A percentile compares a stretch with the other conserved stretches of the same genome.
phyloP scores from a whole-genome alignment of 1,140 invertebrate species.

The Charaxes varanes region DNA sequence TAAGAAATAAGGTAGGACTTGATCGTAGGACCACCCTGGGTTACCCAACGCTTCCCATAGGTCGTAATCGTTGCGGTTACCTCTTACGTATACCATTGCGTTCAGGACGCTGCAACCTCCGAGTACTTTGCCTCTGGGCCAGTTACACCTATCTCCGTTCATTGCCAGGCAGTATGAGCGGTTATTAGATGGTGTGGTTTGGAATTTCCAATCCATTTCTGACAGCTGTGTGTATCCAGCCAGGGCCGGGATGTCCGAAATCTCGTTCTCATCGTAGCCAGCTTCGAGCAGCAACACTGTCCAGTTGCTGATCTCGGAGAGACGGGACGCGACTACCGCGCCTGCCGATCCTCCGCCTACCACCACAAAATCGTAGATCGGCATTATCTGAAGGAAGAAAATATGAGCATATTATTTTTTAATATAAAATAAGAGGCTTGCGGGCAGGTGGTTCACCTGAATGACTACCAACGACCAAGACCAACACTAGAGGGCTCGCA shows the following conservation, averaged over 20 bases:
- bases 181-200: slow-evolving; percentile 86
- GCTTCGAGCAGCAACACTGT: slow-evolving; percentile 89
- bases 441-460: no score
- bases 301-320: slow-evolving; percentile 87
- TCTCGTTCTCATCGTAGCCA: slow-evolving; percentile 87
- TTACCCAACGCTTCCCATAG: slow-evolving; percentile 92
- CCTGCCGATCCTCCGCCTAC: slow-evolving; percentile 96
- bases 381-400: slow-evolving; percentile 75
- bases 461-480: no score
- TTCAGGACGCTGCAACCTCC: slow-evolving; percentile 97
- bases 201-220: slow-evolving; percentile 94
- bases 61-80: slow-evolving; percentile 94
- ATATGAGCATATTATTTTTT: slow-evolving; percentile 3
- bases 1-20: slow-evolving; percentile 90
- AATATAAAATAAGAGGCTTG: no score
- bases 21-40: slow-evolving; percentile 91
- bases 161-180: slow-evolving; percentile 87
- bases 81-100: slow-evolving; percentile 96
- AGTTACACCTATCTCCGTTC: slow-evolving; percentile 89
- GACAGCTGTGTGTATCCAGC: slow-evolving; percentile 85
- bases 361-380: slow-evolving; percentile 88
- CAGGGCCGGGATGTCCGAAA: slow-evolving; percentile 85
- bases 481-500: no score
- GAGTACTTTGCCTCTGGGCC: slow-evolving; percentile 90
- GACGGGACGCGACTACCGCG: slow-evolving; percentile 91